Evolutionary conservation across 2,888 invertebrate species (phyloP).

Genomic region (Rhingia rostrata): DNA sequence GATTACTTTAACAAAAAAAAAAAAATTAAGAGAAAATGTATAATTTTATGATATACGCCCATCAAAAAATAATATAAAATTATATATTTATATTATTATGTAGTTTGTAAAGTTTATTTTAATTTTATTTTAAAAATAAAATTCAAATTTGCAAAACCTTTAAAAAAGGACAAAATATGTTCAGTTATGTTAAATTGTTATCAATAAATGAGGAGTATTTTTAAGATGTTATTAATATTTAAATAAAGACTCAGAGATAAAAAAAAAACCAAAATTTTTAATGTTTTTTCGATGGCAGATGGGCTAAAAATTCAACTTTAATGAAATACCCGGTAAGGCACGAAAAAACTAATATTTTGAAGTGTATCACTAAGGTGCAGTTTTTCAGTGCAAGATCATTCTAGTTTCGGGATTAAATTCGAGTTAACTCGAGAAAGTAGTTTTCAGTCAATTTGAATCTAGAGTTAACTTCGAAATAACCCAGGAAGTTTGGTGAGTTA

Average conservation of each 20-base stretch:
- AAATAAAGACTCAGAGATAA: conserved; percentile 32
- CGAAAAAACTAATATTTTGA: no score
- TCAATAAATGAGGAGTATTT: conserved; percentile 5
- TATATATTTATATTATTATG: conserved; percentile 8
- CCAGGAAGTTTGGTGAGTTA: no score
- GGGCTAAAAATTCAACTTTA: no score
- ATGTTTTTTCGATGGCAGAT: background rate
- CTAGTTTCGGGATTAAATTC: no score
- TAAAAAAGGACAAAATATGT: background rate
- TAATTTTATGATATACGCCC: background rate
- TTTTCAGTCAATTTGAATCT: no score
- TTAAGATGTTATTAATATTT: conserved; percentile 17
- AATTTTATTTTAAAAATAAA: conserved; percentile 62
- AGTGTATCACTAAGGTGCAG: no score
- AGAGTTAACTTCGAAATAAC: no score
- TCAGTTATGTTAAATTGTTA: conserved; percentile 1
- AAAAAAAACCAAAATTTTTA: background rate
- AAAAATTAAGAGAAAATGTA: background rate
- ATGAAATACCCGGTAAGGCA: no score
- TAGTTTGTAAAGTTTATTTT: conserved; percentile 27
- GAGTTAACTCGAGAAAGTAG: no score
- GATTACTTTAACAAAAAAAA: conserved; percentile 41
- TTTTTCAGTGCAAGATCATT: no score
- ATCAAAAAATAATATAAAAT: conserved; percentile 31
- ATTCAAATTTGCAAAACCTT: conserved; percentile 6